These are phyloP conservation scores for Escarpia spicata DNA, from an alignment of 2,888 invertebrate genomes.

Conservation along the genomic window DNA sequence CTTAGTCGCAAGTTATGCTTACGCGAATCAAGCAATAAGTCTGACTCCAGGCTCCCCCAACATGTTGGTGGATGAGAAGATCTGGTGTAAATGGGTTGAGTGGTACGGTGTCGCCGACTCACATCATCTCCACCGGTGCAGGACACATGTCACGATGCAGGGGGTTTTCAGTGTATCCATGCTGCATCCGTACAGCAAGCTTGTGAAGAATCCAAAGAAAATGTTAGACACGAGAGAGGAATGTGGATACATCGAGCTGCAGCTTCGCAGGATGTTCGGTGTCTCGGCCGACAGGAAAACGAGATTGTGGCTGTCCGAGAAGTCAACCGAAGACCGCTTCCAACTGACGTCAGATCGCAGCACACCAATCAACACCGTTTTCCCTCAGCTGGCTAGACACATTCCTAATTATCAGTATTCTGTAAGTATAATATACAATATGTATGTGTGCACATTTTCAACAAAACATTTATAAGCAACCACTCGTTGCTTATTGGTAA, in stretches of 20 bases:
- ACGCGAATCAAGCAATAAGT: background rate
- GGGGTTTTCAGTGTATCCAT: slow-evolving; percentile 43
- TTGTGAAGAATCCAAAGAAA: too few species aligned
- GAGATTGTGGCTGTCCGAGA: slow-evolving; percentile 20
- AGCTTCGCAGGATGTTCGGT: too few species aligned
- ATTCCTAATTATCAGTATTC: too few species aligned
- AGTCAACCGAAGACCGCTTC: slow-evolving; percentile 35
- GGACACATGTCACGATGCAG: slow-evolving; percentile 42
- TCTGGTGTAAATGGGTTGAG: slow-evolving; percentile 46
- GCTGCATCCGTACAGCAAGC: slow-evolving; percentile 32
- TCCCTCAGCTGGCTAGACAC: too few species aligned
- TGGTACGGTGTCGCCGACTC: slow-evolving; percentile 44
- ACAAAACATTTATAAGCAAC: too few species aligned
- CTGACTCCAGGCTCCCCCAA: slow-evolving; percentile 31
- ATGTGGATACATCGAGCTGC: too few species aligned
- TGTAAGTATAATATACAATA: too few species aligned
- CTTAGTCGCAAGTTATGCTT: too few species aligned
- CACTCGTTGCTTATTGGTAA: too few species aligned
- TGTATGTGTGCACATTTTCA: too few species aligned
- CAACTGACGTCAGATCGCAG: slow-evolving; percentile 38
- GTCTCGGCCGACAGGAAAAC: too few species aligned
- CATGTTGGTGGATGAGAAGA: slow-evolving; percentile 45
- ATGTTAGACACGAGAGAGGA: too few species aligned
- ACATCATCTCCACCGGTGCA: slow-evolving; percentile 40
- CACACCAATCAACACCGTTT: slow-evolving; percentile 32